Conservation (phyloP, 2,888 invertebrate genomes). For the Cynaeus angustus region DNA sequence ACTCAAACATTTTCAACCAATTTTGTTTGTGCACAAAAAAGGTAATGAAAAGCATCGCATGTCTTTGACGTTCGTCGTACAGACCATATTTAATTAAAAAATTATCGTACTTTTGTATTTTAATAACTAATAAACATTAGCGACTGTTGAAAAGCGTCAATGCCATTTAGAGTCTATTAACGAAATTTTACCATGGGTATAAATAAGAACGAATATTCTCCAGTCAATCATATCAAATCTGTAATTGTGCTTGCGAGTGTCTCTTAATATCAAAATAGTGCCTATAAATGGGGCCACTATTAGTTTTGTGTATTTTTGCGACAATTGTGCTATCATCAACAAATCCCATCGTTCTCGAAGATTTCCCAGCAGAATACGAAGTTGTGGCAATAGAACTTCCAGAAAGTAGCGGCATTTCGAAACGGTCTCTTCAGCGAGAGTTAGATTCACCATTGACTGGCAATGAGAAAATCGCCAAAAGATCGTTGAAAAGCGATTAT, state of each 20-base stretch:
- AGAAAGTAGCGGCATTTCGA: conserved; percentile 5
- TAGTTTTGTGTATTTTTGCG: conserved; percentile 19
- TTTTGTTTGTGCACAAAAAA: conserved; percentile 22
- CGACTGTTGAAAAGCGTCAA: conserved; percentile 49
- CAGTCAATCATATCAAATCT: conserved; percentile 34
- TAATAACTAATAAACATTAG: conserved; percentile 45
- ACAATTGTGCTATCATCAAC: conserved; percentile 13
- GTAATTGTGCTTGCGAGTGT: conserved; percentile 23
- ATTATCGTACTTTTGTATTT: conserved; percentile 40
- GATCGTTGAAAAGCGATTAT: conserved; percentile 35
- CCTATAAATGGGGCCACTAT: conserved; percentile 25
- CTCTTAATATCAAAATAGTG: conserved; percentile 17
- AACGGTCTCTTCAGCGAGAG: conserved; percentile 29
- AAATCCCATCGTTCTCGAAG: conserved; percentile 27
- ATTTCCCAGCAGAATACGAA: conserved; percentile 24
- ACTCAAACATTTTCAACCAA: background rate
- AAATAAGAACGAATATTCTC: conserved; percentile 21
- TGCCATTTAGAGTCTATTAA: conserved; percentile 50
- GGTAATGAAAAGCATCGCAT: conserved; percentile 28
- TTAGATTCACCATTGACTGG: conserved; percentile 20
- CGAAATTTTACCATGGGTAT: conserved; percentile 38
- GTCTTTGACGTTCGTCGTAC: conserved; percentile 47
- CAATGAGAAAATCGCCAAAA: conserved; percentile 22
- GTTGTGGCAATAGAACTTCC: conserved; percentile 1
- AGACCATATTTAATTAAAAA: conserved; percentile 30